Percentiles rank a stretch among this genome's conserved stretches.
Conservation (phyloP, 2,113 vertebrate genomes). For the Himantopus leucocephalus region DNA sequence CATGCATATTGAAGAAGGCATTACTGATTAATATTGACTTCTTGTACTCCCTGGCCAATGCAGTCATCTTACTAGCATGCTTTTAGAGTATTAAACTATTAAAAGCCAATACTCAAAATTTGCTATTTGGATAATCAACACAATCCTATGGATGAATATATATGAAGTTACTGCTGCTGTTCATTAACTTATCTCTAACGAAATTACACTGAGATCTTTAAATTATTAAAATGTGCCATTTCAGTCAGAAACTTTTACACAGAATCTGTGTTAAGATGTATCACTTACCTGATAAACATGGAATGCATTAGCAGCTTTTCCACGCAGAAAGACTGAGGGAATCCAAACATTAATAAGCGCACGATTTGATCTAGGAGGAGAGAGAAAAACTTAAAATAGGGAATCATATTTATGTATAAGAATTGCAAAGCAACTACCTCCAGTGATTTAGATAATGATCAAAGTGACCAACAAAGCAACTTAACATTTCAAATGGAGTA, state of each 20-base stretch:
- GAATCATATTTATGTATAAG: background rate
- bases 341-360: slow-evolving; percentile 99
- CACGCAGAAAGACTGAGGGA: slow-evolving; percentile 95
- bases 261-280: background rate
- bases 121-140: background rate
- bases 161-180: background rate
- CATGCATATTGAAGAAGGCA: background rate
- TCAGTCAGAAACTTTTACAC: background rate
- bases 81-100: background rate
- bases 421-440: background rate
- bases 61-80: background rate
- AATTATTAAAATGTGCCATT: background rate
- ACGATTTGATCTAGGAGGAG: slow-evolving; percentile 85
- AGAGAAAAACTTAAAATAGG: background rate
- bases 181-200: background rate
- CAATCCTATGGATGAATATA: background rate
- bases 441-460: background rate
- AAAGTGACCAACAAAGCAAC: background rate
- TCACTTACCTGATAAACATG: slow-evolving; percentile 93
- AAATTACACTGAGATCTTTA: background rate
- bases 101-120: background rate
- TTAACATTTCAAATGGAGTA: background rate
- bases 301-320: slow-evolving; percentile 93
- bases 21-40: background rate
- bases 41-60: background rate